A percentile compares a stretch with the other conserved stretches of the same genome.
These are phyloP conservation scores for Tiliqua scincoides DNA, from an alignment of 2,113 vertebrate genomes.

Conservation along the genomic window DNA sequence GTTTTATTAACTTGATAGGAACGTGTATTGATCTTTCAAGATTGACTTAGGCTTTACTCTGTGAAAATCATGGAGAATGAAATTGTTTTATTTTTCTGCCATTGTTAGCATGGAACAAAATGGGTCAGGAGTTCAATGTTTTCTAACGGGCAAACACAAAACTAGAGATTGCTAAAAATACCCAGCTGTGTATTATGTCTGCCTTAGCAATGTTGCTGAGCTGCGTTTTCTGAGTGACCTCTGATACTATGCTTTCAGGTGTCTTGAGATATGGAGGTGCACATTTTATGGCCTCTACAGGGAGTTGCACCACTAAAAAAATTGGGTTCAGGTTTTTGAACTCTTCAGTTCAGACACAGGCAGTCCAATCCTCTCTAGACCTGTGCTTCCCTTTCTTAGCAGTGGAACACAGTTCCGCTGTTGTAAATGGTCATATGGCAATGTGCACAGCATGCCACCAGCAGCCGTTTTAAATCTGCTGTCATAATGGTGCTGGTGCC, in stretches of 20 bases:
- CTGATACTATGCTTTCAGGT: neutral
- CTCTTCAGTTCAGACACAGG: neutral
- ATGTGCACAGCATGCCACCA: no score
- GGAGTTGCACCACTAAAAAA: no score
- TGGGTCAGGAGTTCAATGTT: neutral
- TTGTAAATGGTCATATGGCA: no score
- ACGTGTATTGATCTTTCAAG: neutral
- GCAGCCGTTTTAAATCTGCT: no score
- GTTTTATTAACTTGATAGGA: neutral
- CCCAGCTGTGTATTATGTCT: neutral
- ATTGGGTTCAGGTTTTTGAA: no score
- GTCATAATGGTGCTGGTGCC: no score
- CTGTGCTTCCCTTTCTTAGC: no score
- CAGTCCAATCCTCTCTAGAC: no score
- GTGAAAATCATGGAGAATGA: neutral
- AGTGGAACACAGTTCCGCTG: no score
- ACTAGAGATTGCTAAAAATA: neutral
- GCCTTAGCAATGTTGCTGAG: neutral
- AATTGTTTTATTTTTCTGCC: neutral
- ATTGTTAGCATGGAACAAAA: slow-evolving; percentile 6
- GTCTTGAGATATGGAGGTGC: neutral
- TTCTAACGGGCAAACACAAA: neutral
- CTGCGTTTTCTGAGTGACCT: neutral
- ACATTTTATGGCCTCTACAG: neutral
- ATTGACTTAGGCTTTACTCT: neutral